phyloP scores from a whole-genome alignment of 2,888 invertebrate species.

The Lordiphosa fenestrarum region DNA sequence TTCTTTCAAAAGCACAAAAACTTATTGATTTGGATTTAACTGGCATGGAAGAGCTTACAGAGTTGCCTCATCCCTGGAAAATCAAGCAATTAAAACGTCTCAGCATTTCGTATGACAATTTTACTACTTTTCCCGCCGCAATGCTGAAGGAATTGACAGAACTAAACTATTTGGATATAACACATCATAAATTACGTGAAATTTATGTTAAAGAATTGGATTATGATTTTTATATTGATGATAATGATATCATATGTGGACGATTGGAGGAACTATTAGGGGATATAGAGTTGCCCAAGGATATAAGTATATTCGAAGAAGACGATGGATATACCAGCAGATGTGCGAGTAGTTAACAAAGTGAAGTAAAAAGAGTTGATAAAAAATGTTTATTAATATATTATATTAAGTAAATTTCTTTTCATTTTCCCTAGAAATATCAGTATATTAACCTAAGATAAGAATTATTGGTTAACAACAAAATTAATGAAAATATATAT shows the following conservation, averaged over 20 bases:
- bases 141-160: not conserved
- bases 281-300: not conserved
- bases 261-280: not conserved
- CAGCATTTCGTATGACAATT: not conserved
- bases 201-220: conserved; percentile 6
- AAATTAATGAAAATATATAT: too few species aligned
- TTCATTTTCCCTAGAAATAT: too few species aligned
- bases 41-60: not conserved
- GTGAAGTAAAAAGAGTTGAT: too few species aligned
- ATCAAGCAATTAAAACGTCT: conserved; percentile 3
- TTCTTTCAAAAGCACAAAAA: not conserved
- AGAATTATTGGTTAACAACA: too few species aligned
- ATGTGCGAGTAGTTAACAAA: too few species aligned
- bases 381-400: too few species aligned
- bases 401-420: too few species aligned
- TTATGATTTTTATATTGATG: conserved; percentile 6
- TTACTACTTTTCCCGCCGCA: not conserved
- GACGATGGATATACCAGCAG: too few species aligned
- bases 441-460: too few species aligned
- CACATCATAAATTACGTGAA: conserved; percentile 2
- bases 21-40: conserved; percentile 8
- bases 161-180: conserved; percentile 1
- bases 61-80: not conserved
- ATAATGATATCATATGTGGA: not conserved
- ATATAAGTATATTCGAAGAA: conserved; percentile 1